Conservation (phyloP, 23 tunicate species). For the Oikopleura dioica region DNA sequence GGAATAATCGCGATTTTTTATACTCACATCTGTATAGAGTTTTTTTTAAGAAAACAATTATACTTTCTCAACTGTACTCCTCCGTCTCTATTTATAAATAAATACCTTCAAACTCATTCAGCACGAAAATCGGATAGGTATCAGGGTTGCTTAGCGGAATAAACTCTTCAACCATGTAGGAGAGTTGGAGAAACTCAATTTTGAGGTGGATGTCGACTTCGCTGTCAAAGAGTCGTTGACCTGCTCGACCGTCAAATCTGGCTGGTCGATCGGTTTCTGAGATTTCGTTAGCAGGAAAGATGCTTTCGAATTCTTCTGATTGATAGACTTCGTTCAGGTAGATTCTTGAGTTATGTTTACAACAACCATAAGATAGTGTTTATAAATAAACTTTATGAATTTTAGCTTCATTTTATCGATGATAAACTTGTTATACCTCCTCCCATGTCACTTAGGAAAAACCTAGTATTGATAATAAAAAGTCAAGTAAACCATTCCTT, state of each 20-base stretch:
- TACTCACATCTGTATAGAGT: too few species aligned
- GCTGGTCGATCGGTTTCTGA: background rate
- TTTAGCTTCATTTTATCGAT: too few species aligned
- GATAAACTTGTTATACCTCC: too few species aligned
- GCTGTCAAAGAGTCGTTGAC: background rate
- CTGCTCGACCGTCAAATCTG: background rate
- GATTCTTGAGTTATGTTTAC: background rate
- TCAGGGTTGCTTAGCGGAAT: background rate
- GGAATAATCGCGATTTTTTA: background rate
- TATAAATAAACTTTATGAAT: background rate
- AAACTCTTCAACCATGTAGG: background rate
- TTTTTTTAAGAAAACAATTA: too few species aligned
- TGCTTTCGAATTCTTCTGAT: background rate
- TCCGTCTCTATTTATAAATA: too few species aligned
- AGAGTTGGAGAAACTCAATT: background rate
- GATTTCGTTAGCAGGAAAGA: background rate
- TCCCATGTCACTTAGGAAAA: background rate
- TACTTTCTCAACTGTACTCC: too few species aligned
- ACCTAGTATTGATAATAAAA: background rate
- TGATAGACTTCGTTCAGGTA: background rate
- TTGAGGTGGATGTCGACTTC: background rate
- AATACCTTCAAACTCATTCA: background rate
- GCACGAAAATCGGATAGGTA: background rate
- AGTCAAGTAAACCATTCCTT: background rate
- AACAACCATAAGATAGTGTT: background rate